Evolutionary conservation across 2,797 vertebrate genomes (phyloP).

Genomic region (Ceryle rudis): DNA sequence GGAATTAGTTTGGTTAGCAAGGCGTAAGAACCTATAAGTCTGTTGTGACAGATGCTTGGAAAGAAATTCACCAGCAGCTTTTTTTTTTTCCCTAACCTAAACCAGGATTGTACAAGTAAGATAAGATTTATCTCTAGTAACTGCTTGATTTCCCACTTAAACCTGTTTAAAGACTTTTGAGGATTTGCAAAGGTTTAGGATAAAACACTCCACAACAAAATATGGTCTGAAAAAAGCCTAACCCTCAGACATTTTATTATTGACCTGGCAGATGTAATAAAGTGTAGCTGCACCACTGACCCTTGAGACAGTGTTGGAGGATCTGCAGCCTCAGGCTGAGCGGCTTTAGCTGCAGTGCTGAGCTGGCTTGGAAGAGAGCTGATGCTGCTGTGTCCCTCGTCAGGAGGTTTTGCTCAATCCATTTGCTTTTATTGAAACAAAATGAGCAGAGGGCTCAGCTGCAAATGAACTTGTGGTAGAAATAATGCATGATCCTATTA

Average conservation of each 20-base stretch:
- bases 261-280: neutral
- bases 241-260: neutral
- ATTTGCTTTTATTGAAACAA: neutral
- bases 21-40: neutral
- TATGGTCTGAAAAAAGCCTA: neutral
- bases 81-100: neutral
- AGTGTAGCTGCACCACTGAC: neutral
- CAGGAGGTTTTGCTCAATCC: neutral
- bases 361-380: neutral
- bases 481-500: constrained; percentile 27
- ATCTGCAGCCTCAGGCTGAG: neutral
- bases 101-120: constrained; percentile 4
- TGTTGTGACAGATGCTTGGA: constrained; percentile 16
- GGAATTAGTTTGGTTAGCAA: neutral
- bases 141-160: constrained; percentile 13
- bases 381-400: neutral
- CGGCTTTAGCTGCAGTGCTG: neutral
- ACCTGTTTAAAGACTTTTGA: constrained; percentile 25
- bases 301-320: neutral
- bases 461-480: neutral
- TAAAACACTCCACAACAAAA: neutral
- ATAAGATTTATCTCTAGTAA: neutral
- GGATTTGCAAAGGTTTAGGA: neutral
- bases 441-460: neutral
- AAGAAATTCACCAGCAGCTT: neutral